Evolutionary conservation across 2,888 invertebrate species (phyloP).

Genomic region (Danaus chrysippus): DNA sequence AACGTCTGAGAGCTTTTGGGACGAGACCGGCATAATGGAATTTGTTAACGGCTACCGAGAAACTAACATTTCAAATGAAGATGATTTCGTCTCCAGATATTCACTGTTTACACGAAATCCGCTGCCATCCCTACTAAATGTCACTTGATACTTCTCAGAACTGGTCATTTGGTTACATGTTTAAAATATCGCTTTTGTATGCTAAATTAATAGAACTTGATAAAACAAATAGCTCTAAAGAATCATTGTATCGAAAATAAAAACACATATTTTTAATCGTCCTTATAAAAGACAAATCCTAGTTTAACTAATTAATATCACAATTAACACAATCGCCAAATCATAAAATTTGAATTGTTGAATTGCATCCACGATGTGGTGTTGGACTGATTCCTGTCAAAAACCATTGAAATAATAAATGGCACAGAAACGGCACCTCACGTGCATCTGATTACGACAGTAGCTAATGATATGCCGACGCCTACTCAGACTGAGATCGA

Average conservation of each 20-base stretch:
- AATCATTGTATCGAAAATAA: too few species aligned
- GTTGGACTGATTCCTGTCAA: not conserved
- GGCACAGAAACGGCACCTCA: constrained; percentile 2
- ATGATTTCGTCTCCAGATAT: constrained; percentile 4
- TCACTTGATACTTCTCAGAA: not conserved
- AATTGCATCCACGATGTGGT: not conserved
- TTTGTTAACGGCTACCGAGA: constrained; percentile 20
- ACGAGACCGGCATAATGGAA: constrained; percentile 25
- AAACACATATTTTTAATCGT: too few species aligned
- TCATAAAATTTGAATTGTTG: not conserved
- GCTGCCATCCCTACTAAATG: not conserved
- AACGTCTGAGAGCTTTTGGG: constrained; percentile 30
- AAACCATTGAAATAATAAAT: not conserved
- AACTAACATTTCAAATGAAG: not conserved
- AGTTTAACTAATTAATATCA: too few species aligned
- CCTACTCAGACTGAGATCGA: constrained; percentile 62
- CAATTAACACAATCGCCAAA: too few species aligned
- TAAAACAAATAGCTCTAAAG: too few species aligned
- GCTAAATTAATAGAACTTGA: too few species aligned
- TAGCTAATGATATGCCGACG: constrained; percentile 47
- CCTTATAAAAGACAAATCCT: too few species aligned
- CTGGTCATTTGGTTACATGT: not conserved
- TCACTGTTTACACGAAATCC: not conserved
- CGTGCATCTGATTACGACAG: constrained; percentile 44
- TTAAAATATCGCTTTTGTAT: too few species aligned